Evolutionary conservation across 2,797 vertebrate species (phyloP), one percentile per base, ranked within the genome.

Genomic region (Acropternis orthonyx): DNA sequence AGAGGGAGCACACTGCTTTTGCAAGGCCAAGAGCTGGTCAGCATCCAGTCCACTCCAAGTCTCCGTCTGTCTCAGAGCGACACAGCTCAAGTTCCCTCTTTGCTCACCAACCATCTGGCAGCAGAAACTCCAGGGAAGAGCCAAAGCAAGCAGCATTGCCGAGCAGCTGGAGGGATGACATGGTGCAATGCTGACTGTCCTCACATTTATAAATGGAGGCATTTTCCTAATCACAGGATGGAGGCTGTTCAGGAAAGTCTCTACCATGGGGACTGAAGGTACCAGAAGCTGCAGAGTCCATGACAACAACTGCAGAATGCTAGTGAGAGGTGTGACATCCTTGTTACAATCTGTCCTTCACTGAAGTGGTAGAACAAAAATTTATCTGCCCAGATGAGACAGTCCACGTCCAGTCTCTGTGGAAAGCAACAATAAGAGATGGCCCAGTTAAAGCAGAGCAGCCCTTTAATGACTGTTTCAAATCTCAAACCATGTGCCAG

Each of bases 101-200:
- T 1, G 2, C 85, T 92, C 89, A 62, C 73, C 85, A 59, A 52
- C 32, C 8, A 2, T 66, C 85, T 89, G 85, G 82, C 79, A 77
- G 86, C 72, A 84, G 76, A 34, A 89, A 23, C 69, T 55, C 63
- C 81, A 72, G 65, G 68, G 77, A 52, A 91, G 68, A 85, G 56
- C 56, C 54, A 34, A 54, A 71, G 83, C 58, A 72, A 43, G 66
- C 22, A 74, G 51, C 56, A 32, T 1, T 37, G 74, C 63, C 1
- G 19, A 88, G 75, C 78, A 78, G 83, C 85, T 81, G 83, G 49
- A 71, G 80, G 23, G 74, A 74, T 90, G 93, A 69, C 85, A 61
- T 0, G 0, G 46, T 30, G 62, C 0, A 0, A 2, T 46, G 43
- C 36, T 84, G 76, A 30, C 62, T 73, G 55, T 69, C 83, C 62